Percentiles rank a stretch among this genome's conserved stretches.
Conservation (phyloP, 2,888 invertebrate genomes). For the Odontomyia ornata region DNA sequence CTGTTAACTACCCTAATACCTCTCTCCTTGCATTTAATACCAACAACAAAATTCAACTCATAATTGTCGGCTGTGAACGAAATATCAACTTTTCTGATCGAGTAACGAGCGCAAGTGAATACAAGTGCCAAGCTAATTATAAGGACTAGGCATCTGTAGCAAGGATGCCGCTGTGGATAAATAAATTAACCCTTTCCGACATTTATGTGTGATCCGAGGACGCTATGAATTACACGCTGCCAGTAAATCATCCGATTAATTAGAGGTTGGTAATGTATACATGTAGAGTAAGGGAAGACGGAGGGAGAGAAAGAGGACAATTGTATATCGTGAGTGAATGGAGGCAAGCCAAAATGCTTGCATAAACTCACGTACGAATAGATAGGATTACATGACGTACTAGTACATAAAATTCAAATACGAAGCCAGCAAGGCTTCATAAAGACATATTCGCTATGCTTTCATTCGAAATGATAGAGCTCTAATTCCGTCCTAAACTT, state of each 20-base stretch:
- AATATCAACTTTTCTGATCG: slow-evolving; percentile 1
- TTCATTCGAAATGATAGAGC: neutral
- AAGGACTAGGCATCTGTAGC: slow-evolving; percentile 40
- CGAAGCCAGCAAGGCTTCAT: neutral
- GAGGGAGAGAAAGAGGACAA: no score
- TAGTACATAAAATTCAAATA: neutral
- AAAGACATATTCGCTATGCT: neutral
- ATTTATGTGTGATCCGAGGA: slow-evolving; percentile 63
- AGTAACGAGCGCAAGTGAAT: slow-evolving; percentile 17
- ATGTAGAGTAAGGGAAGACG: neutral
- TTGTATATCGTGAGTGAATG: no score
- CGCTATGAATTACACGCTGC: slow-evolving; percentile 52
- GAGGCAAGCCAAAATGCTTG: neutral
- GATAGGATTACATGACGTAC: neutral
- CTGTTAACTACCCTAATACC: no score
- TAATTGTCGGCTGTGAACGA: neutral
- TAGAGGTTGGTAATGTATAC: slow-evolving; percentile 49
- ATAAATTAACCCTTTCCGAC: slow-evolving; percentile 65
- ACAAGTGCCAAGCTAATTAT: slow-evolving; percentile 41
- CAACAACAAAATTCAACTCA: no score
- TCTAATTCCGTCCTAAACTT: neutral
- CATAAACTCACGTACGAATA: neutral
- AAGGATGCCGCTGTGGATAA: slow-evolving; percentile 49
- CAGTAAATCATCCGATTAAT: slow-evolving; percentile 60
- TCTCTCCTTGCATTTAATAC: no score